Evolutionary conservation across 2,797 vertebrate genomes (phyloP), one percentile per base, ranked within the genome.

Genomic region (Choloepus didactylus): DNA sequence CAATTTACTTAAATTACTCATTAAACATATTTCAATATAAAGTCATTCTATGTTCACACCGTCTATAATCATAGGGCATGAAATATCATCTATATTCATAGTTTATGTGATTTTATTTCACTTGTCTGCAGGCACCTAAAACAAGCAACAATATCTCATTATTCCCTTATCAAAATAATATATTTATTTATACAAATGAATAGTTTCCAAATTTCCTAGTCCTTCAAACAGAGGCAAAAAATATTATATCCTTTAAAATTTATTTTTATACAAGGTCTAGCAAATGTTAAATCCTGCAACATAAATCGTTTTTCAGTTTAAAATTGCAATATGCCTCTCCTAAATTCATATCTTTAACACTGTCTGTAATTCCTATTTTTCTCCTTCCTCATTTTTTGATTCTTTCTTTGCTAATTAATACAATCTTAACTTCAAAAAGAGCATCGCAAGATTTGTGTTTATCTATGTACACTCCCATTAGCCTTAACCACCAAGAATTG

Each of bases 161-260:
- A 49, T 56, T 93, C 29, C 80, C 19, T 92, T 64, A 64, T n/a
- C 29, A 88, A 81, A 23, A 84, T 25, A 80, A 79, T 31, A 64
- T 81, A 69, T 85, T 79, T 76, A 87, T 46, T 90, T 46, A 64
- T 59, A 29, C 86, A 89, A 80, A 67, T 10, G 93, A 93, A 77
- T 67, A 70, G 10, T 75, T 70, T 95, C 5, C 81, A 91, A 87
- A 15, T 89, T 84, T 80, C 6, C 21, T 18, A 66, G 4, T n/a
- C 35, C 35, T 95, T 96, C 10, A 91, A 82, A 56, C 54, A 87
- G 95, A 91, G 38, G 44, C 41, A 64, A 83, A 12, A 14, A 81
- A 38, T 29, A 44, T 77, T 46, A 81, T 38, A 59, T 8, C 15
- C 51, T 41, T 66, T 66, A 82, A 29, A 75, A 70, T 82, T 72